Evolutionary conservation across 2,113 vertebrate species (phyloP).

Genomic region (Dicerorhinus sumatrensis): DNA sequence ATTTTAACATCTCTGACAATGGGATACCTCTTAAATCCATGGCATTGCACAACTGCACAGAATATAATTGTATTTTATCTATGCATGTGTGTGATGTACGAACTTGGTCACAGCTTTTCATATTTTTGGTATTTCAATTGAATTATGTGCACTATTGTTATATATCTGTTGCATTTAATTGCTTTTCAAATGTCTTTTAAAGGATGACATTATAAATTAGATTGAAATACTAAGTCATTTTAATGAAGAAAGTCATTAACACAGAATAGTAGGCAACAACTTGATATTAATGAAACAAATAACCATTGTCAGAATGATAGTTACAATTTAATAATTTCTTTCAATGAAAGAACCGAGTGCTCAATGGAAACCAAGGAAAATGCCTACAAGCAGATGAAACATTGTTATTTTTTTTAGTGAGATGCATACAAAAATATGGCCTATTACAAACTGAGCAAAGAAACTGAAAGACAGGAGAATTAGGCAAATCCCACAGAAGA

Average conservation of each 20-base stretch:
- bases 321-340: neutral
- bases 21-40: neutral
- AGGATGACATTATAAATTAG: neutral
- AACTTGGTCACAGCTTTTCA: neutral
- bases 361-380: neutral
- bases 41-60: neutral
- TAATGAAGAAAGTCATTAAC: neutral
- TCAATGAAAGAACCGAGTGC: neutral
- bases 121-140: neutral
- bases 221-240: neutral
- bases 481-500: constrained; percentile 24
- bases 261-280: neutral
- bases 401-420: constrained; percentile 41
- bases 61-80: neutral
- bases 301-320: neutral
- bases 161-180: neutral
- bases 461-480: neutral
- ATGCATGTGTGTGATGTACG: neutral
- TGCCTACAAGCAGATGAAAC: neutral
- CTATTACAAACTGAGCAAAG: neutral
- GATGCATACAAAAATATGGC: constrained; percentile 17
- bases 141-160: neutral
- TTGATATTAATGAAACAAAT: neutral
- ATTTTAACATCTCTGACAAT: neutral
- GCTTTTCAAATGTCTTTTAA: neutral